Conservation (phyloP, 2,113 vertebrate genomes). For the Leiothrix lutea region DNA sequence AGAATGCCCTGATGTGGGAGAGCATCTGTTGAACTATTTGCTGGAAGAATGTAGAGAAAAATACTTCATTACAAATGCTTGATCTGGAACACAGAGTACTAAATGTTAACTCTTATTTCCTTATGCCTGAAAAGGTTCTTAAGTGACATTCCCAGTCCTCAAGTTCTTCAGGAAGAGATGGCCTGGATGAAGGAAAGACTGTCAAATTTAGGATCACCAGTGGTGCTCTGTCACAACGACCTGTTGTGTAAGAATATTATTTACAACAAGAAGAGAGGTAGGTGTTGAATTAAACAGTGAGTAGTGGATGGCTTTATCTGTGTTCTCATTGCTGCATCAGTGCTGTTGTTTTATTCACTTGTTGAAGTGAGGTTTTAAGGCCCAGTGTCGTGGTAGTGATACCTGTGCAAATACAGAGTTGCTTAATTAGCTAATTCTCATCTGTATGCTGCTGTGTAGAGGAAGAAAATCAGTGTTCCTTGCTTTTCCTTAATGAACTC, state of each 20-base stretch:
- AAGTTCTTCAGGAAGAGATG: constrained; percentile 89
- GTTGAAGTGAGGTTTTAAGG: not conserved
- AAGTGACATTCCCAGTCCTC: constrained; percentile 82
- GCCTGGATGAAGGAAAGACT: constrained; percentile 91
- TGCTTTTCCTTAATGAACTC: not conserved
- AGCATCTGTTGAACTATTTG: not conserved
- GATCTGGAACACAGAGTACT: not conserved
- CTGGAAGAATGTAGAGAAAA: not conserved
- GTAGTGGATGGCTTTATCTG: not conserved
- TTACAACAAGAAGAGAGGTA: constrained; percentile 92
- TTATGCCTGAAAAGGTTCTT: constrained; percentile 77
- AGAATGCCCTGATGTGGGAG: not conserved
- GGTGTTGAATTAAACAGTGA: constrained; percentile 70
- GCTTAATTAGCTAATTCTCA: not conserved
- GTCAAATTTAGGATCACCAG: constrained; percentile 90
- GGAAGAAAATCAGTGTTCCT: not conserved
- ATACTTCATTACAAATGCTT: not conserved
- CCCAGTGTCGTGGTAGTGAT: not conserved
- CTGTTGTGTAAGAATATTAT: constrained; percentile 99
- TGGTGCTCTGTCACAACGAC: constrained; percentile 98
- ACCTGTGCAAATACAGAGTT: not conserved
- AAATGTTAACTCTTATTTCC: not conserved
- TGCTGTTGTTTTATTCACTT: not conserved
- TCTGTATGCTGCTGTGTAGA: not conserved
- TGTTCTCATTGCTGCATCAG: not conserved